These are phyloP conservation scores for Rotaria socialis DNA, from an alignment of 2,888 invertebrate genomes.

Conservation along the genomic window DNA sequence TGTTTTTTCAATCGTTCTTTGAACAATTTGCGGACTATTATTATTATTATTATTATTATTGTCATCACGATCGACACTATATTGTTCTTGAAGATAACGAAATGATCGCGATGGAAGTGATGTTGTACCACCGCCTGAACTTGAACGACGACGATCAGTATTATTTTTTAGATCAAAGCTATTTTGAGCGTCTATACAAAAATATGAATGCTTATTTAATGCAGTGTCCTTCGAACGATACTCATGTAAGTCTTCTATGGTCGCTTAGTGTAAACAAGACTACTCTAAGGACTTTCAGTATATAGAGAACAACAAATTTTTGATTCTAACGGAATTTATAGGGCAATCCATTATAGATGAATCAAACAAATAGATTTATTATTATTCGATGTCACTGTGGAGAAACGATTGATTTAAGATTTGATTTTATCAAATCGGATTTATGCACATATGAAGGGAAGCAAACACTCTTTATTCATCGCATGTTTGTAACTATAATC, in stretches of 20 bases:
- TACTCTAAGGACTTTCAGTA: no score
- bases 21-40: background rate
- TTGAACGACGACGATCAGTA: background rate
- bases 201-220: background rate
- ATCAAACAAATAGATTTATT: background rate
- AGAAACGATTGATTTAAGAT: no score
- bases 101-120: conserved; percentile 40
- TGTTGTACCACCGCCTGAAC: no score
- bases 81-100: conserved; percentile 44
- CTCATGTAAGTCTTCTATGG: no score
- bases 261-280: no score
- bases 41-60: background rate
- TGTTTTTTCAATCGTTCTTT: background rate
- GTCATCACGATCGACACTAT: background rate
- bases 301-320: no score
- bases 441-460: no score
- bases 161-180: background rate
- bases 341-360: background rate
- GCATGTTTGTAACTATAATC: no score
- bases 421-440: no score
- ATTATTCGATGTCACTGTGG: no score
- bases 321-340: background rate
- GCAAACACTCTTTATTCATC: no score
- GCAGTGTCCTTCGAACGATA: background rate
- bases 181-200: background rate